Conservation (phyloP, 1,140 invertebrate species). For the Samia ricini region DNA sequence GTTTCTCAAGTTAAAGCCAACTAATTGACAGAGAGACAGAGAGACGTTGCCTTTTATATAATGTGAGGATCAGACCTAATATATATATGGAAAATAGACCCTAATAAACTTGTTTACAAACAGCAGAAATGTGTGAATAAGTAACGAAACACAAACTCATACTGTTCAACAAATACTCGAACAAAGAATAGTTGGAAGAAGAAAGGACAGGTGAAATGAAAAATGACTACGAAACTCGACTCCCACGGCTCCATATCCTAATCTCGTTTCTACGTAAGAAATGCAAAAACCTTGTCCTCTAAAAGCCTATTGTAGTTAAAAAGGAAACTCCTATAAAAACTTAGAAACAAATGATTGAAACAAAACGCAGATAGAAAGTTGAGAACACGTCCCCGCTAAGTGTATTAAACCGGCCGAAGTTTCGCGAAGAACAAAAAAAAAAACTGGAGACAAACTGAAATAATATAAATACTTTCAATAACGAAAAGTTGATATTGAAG, state of each 20-base stretch:
- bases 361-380: constrained; percentile 40
- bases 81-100: too few species aligned
- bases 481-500: constrained; percentile 69
- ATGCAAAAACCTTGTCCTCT: constrained; percentile 25
- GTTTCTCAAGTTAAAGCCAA: too few species aligned
- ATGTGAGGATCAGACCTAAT: too few species aligned
- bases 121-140: neutral
- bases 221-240: neutral
- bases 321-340: constrained; percentile 48
- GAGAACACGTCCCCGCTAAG: constrained; percentile 58
- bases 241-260: neutral
- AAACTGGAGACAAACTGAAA: constrained; percentile 65
- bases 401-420: constrained; percentile 69
- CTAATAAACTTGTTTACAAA: neutral
- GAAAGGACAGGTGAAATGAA: neutral
- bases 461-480: constrained; percentile 76
- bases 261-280: constrained; percentile 3
- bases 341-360: constrained; percentile 65
- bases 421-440: constrained; percentile 30
- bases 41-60: too few species aligned
- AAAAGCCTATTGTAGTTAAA: constrained; percentile 36
- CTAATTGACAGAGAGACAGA: too few species aligned
- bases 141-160: too few species aligned
- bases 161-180: neutral
- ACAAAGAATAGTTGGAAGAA: neutral